These are phyloP conservation scores for Eidolon dupreanum DNA, from an alignment of 2,797 vertebrate species.

Conservation along the genomic window DNA sequence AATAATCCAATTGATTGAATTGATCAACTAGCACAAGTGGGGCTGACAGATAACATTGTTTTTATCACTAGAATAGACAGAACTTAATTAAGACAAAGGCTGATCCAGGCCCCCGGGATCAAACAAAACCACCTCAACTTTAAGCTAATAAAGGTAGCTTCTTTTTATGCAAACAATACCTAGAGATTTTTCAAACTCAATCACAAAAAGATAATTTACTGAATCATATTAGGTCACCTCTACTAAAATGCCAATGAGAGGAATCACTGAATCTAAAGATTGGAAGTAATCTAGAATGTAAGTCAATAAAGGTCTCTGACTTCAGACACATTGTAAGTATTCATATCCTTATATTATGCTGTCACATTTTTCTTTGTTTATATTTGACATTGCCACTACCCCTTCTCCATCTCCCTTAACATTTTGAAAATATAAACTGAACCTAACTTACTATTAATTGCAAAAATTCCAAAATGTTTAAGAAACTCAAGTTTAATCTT, in stretches of 20 bases:
- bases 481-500: background rate
- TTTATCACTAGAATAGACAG: background rate
- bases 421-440: background rate
- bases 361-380: background rate
- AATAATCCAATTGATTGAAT: background rate
- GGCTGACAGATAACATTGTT: background rate
- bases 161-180: background rate
- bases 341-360: background rate
- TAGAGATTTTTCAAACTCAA: background rate
- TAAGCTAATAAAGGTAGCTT: background rate
- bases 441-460: background rate
- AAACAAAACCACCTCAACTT: background rate
- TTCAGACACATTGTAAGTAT: background rate
- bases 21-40: background rate
- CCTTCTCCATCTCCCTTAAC: background rate
- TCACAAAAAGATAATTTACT: background rate
- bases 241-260: background rate
- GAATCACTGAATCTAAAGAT: background rate
- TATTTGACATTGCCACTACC: too few species aligned
- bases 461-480: background rate
- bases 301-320: background rate
- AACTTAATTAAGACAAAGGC: background rate
- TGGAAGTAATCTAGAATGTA: background rate
- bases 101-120: background rate
- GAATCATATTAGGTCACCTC: background rate